Percentiles rank a stretch among this genome's conserved stretches.
These are phyloP conservation scores for Microchirus variegatus DNA, from an alignment of 2,797 vertebrate genomes.

Conservation along the genomic window DNA sequence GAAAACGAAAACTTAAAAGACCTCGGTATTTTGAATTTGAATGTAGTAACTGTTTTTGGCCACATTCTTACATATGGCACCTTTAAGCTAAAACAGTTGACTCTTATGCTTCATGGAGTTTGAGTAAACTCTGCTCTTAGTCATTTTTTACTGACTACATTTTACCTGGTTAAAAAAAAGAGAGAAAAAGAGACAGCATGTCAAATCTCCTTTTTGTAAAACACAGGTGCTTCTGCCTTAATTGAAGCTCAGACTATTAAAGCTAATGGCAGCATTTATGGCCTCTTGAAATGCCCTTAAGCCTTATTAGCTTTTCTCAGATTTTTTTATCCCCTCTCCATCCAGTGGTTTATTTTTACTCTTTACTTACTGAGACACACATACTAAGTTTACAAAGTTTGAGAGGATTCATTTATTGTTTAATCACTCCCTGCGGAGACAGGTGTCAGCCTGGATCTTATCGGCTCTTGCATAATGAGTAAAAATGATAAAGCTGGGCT, in stretches of 20 bases:
- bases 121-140: conserved; percentile 6
- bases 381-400: conserved; percentile 82
- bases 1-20: too few species aligned
- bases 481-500: conserved; percentile 87
- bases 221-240: conserved; percentile 38
- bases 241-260: conserved; percentile 66
- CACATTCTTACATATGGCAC: too few species aligned
- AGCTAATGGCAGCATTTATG: conserved; percentile 61
- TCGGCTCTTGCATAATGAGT: conserved; percentile 89
- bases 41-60: too few species aligned
- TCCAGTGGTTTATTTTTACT: conserved; percentile 64
- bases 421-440: conserved; percentile 70
- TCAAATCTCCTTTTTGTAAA: conserved; percentile 13
- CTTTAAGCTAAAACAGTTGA: conserved; percentile 2
- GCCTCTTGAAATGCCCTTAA: conserved; percentile 64
- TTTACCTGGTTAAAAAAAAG: not conserved
- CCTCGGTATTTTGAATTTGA: too few species aligned
- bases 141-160: conserved; percentile 1
- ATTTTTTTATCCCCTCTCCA: conserved; percentile 24
- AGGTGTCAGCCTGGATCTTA: conserved; percentile 83
- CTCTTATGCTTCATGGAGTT: not conserved
- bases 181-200: not conserved
- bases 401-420: conserved; percentile 80
- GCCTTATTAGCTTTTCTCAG: conserved; percentile 55
- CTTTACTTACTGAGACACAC: conserved; percentile 68